A percentile compares a stretch with the other conserved stretches of the same genome.
Evolutionary conservation across 1,140 invertebrate species (phyloP).

Genomic region (Pseudomyrmex cubaensis): DNA sequence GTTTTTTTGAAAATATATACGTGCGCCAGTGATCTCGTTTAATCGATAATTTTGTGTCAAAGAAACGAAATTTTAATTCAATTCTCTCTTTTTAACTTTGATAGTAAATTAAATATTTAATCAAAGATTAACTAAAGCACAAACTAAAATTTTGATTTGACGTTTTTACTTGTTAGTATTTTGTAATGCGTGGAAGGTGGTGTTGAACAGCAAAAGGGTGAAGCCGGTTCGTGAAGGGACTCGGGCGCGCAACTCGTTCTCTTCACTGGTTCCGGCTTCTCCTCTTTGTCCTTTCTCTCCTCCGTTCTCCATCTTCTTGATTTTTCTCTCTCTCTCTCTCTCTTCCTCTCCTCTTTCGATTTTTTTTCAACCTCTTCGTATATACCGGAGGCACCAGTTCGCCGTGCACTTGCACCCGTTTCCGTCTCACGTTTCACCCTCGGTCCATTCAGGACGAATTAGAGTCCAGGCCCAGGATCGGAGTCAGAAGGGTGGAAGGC

Average conservation of each 20-base stretch:
- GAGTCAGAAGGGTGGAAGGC: conserved; percentile 74
- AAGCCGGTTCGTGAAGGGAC: conserved; percentile 34
- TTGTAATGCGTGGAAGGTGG: conserved; percentile 10
- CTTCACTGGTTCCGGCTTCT: conserved; percentile 78
- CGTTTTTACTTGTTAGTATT: no score
- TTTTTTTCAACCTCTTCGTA: conserved; percentile 62
- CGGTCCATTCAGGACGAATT: conserved; percentile 73
- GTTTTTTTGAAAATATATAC: not conserved
- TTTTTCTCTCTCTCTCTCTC: conserved; percentile 2
- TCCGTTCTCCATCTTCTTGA: conserved; percentile 55
- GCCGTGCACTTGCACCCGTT: conserved; percentile 80
- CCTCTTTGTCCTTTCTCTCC: conserved; percentile 60
- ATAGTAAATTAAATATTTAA: no score
- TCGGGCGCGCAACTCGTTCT: conserved; percentile 52
- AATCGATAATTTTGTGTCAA: not conserved
- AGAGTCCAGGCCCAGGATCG: conserved; percentile 43
- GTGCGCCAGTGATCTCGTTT: not conserved
- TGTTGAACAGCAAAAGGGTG: conserved; percentile 48
- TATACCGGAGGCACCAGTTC: conserved; percentile 41
- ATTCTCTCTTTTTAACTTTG: no score
- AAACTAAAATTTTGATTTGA: no score
- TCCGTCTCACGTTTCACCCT: conserved; percentile 80
- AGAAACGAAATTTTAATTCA: no score
- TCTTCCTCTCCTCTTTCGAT: not conserved
- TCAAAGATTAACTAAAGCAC: no score